Evolutionary conservation across 2,113 vertebrate genomes (phyloP), one percentile per base, ranked within the genome.

Genomic region (Athene cunicularia): DNA sequence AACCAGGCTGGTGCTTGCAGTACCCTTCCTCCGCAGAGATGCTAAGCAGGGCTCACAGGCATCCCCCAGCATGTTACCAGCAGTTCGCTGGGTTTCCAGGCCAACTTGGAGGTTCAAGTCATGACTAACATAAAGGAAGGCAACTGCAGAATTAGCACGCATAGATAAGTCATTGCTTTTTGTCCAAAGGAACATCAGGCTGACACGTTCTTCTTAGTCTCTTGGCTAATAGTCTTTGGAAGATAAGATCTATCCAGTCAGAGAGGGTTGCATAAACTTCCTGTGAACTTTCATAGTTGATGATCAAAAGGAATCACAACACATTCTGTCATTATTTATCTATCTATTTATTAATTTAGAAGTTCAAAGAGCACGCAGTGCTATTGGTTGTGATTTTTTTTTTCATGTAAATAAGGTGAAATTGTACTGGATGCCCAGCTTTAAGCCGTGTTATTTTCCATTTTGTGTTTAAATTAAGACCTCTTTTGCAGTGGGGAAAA

Each of bases 221-320:
- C 35, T 93, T 97, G 70, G 82, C 76, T 94, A 87, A 53, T 52
- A 70, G 43, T n/a, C 76, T 92, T 97, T 91, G 49, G 52, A 95
- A 92, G 95, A 96, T 94, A 92, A 88, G 20, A 92, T 93, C 79
- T 94, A 18, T 71, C 62, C 60, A 86, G 81, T 86, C n/a, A 59
- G 79, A 86, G 59, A 22, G 72, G 67, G 16, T 91, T 92, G 59
- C 63, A 50, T 96, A 96, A 96, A 97, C 91, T 95, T 98, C 88
- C 94, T 83, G 74, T 93, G 81, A 84, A 80, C 67, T 97, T 96
- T 86, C 45, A 26, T 83, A 93, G 88, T 5, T 93, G 89, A 28
- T 2, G 33, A 96, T 95, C 82, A 95, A 93, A 97, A 95, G 80
- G 63, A 93, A 94, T 94, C 70, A 39, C 76, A 82, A 93, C 93